Evolutionary conservation across 1,140 invertebrate species (phyloP), one percentile per base, ranked within the genome.

Genomic region (Dendrolimus punctatus): DNA sequence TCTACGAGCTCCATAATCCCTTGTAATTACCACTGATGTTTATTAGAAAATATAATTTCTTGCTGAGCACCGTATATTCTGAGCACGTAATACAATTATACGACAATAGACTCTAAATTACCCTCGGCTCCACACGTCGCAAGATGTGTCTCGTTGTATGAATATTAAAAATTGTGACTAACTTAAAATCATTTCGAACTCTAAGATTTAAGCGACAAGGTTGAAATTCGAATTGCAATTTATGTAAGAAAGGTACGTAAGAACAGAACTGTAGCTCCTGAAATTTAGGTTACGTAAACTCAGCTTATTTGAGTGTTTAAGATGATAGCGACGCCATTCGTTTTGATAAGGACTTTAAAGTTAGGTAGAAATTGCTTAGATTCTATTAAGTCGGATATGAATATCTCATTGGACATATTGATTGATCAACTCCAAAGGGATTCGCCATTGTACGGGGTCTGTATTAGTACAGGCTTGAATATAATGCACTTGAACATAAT

Each of bases 101-200:
- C 60, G 58, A 73, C 68, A 73, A 68, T 65, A 64, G 62, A 71
- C 65, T 70, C 62, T 58, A 69, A 73, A 67, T 73, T 66, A 66
- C 64, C 62, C 58, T 48, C 49, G 64, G 60, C 52, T 47, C 36
- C 52, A 48, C 53, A 60, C 55, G 50, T 50, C 51, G 51, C 57
- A 64, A 66, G 64, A 66, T 69, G 55, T 62, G 55, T 62, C 59
- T 64, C 57, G 9, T 49, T 40, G 62, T 64, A 71, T 71, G 68
- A 68, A 71, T 71, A 68, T 71, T 71, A 71, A 67, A 71, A 71
- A 71, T 63, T 36, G 42, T 6, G 8, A 8, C 38, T 8, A 51
- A 4, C 6, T 51, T 38, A 41, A 9, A 37, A 45, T 41, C 7
- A 51, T 39, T 44, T 39, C 44, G 8, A n/a, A 44, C 43, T 40